Conservation (phyloP, 2,888 invertebrate species). For the Hofmannophila pseudospretella region DNA sequence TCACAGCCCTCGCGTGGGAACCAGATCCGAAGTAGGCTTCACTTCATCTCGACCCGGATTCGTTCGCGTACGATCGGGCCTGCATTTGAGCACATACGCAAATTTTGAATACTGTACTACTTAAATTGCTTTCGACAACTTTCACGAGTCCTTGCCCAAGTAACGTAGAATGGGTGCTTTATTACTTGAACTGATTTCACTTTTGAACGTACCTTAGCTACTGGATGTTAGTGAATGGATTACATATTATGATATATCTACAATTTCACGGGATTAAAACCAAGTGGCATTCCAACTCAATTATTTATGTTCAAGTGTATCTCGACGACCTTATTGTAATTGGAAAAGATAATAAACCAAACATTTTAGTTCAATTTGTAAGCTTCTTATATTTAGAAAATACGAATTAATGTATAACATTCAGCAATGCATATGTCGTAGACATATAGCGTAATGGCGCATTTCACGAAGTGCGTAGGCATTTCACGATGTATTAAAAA, state of each 20-base stretch:
- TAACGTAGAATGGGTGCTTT: background rate
- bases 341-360: background rate
- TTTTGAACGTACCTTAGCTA: background rate
- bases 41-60: slow-evolving; percentile 51
- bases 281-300: too few species aligned
- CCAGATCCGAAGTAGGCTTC: slow-evolving; percentile 26
- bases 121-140: slow-evolving; percentile 34
- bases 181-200: background rate
- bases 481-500: too few species aligned
- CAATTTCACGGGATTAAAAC: too few species aligned
- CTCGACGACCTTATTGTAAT: background rate
- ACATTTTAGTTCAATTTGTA: too few species aligned
- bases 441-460: too few species aligned
- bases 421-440: too few species aligned
- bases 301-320: background rate
- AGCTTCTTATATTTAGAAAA: too few species aligned
- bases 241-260: background rate
- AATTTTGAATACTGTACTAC: slow-evolving; percentile 39
- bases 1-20: slow-evolving; percentile 18
- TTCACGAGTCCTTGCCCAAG: slow-evolving; percentile 35
- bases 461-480: too few species aligned
- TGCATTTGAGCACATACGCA: slow-evolving; percentile 37
- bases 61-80: slow-evolving; percentile 41
- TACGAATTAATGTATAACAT: too few species aligned
- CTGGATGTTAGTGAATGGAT: background rate